Conservation (phyloP, 2,797 vertebrate genomes). For the Mastacembelus armatus region DNA sequence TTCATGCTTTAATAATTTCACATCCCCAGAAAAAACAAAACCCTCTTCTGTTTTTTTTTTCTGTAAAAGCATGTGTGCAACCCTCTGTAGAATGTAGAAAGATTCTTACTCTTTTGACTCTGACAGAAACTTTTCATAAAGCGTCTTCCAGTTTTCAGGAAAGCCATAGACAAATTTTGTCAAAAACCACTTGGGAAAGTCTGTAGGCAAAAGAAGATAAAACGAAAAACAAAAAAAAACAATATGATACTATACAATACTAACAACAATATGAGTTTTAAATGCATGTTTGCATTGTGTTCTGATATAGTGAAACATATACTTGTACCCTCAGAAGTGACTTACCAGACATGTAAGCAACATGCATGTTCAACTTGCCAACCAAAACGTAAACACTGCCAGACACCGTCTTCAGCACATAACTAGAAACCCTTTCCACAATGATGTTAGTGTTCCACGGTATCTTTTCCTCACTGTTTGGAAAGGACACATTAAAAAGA, state of each 20-base stretch:
- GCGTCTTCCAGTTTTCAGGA: slow-evolving; percentile 79
- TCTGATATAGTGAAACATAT: slow-evolving; percentile 1
- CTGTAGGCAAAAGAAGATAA: slow-evolving; percentile 56
- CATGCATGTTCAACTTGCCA: slow-evolving; percentile 74
- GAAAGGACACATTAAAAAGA: slow-evolving; percentile 15
- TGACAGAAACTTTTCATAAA: slow-evolving; percentile 70
- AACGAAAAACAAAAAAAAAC: no score
- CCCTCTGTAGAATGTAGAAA: background rate
- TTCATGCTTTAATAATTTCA: background rate
- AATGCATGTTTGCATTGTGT: no score
- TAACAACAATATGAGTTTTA: no score
- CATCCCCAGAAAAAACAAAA: background rate
- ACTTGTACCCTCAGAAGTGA: no score
- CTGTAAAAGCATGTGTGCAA: background rate
- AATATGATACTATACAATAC: no score
- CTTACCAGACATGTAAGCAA: slow-evolving; percentile 58
- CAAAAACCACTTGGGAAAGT: slow-evolving; percentile 79
- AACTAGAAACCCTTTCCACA: slow-evolving; percentile 72
- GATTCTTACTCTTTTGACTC: slow-evolving; percentile 70
- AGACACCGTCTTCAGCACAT: slow-evolving; percentile 74
- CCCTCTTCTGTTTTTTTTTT: background rate
- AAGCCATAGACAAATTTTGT: slow-evolving; percentile 82
- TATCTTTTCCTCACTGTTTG: slow-evolving; percentile 72
- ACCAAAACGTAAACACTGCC: slow-evolving; percentile 79
- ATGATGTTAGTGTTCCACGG: slow-evolving; percentile 85